Evolutionary conservation across 1,140 invertebrate genomes (phyloP).

Genomic region (Neodiprion fabricii): DNA sequence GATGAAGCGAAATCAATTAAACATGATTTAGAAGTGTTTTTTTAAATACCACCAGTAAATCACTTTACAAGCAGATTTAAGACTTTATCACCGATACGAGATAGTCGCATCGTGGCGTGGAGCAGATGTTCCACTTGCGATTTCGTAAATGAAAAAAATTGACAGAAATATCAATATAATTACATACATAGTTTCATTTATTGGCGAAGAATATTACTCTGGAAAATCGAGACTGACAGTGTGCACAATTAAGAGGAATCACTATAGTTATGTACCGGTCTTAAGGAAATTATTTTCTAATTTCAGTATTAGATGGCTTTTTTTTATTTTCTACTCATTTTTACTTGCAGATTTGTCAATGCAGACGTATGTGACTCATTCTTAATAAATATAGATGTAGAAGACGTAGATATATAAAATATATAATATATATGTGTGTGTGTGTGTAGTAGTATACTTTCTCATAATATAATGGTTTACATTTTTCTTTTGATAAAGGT

Average conservation of each 20-base stretch:
- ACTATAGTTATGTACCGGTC: slow-evolving; percentile 47
- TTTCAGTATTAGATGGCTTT: slow-evolving; percentile 42
- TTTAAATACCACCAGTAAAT: too few relatives aligned
- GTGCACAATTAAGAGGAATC: slow-evolving; percentile 45
- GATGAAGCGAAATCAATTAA: too few relatives aligned
- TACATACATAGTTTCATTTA: slow-evolving; percentile 32
- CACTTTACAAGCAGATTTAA: too few relatives aligned
- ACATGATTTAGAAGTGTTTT: too few relatives aligned
- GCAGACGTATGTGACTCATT: slow-evolving; percentile 44
- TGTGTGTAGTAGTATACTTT: slow-evolving; percentile 37
- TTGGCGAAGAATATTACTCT: slow-evolving; percentile 41
- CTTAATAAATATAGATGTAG: slow-evolving; percentile 57
- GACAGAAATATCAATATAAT: not conserved
- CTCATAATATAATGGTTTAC: slow-evolving; percentile 46
- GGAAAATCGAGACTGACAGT: slow-evolving; percentile 45
- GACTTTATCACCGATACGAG: too few relatives aligned
- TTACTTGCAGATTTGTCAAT: slow-evolving; percentile 44
- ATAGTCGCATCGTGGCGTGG: too few relatives aligned
- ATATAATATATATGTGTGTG: slow-evolving; percentile 48
- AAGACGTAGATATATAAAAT: slow-evolving; percentile 47
- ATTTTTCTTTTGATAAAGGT: slow-evolving; percentile 43
- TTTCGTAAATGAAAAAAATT: too few relatives aligned
- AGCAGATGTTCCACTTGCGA: too few relatives aligned
- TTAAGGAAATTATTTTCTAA: slow-evolving; percentile 45
- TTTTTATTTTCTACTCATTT: not conserved